Base-by-base conservation (phyloP, 2,888 invertebrate species). In the Petrophora chlorosata region DNA sequence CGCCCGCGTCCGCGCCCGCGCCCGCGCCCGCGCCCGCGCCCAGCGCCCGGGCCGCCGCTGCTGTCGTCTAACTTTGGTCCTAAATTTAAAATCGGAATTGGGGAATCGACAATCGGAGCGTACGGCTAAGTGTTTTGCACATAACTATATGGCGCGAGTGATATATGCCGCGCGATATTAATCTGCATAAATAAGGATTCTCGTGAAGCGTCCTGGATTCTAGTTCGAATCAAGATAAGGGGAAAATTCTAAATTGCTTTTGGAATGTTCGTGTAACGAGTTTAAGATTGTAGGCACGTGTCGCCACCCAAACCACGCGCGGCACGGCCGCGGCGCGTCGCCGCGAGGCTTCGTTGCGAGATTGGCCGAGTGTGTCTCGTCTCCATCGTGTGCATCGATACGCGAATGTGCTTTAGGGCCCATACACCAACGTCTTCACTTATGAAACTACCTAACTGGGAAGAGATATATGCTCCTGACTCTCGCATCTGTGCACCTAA, bases 81-180 rank as follows among this genome's bases (percentile, higher is more conserved):
- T 87, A 84, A 87, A 87, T 86, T 88, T 83, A 79, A 88, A 88
- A 85, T 77, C 72, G 72, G 72, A 55, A 79, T 80, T 79, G 68
- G 71, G 76, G 70, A 73, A 82, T 82, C 75, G 71, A 66, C 71
- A 63, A 53, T 63, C 60, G 59, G 54, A 61, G 59, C 42, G 53
- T 68, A 67, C 64, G 62, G 55, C 59, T 65, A 47, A 44, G 59
- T 61, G 54, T 56, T 58, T 52, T 43, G 40, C 39, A 39, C 32
- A 39, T 39, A 51, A 56, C 63, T 64, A 62, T 28, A 12, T 53
- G 45, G 44, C 50, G 55, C 40, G 30, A 7, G 43, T 53, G 57
- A 50, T 61, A 58, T 59, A 60, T 61, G 61, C 61, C 56, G 55
- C 56, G 47, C 53, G 63, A 67, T 72, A 70, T 70, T 69, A 70